Evolutionary conservation across 2,888 invertebrate species (phyloP).

Genomic region (Oligia fasciuncula): DNA sequence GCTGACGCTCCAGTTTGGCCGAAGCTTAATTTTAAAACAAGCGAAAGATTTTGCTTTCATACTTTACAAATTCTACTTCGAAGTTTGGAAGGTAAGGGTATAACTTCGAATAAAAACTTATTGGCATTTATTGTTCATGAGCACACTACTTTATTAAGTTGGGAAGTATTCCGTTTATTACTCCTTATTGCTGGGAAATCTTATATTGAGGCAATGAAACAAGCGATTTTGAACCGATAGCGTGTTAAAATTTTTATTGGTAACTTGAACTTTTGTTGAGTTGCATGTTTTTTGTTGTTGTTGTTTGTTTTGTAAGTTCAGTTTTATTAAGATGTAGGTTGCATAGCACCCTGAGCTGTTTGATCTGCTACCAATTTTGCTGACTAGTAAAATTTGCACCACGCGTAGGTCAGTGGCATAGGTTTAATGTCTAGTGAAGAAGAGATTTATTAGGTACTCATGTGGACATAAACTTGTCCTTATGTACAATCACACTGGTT

Average conservation of each 20-base stretch:
- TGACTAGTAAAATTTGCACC: background rate
- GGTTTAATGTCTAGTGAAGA: background rate
- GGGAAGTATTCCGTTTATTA: slow-evolving; percentile 52
- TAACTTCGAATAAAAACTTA: slow-evolving; percentile 51
- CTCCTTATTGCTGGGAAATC: slow-evolving; percentile 3
- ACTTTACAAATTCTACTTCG: slow-evolving; percentile 23
- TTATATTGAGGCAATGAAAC: slow-evolving; percentile 31
- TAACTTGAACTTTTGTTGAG: background rate
- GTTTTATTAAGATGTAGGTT: background rate
- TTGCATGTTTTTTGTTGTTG: background rate
- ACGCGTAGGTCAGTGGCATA: background rate
- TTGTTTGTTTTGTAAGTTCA: background rate
- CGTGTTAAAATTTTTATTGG: background rate
- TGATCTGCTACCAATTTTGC: background rate
- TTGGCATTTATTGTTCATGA: slow-evolving; percentile 50
- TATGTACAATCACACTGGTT: background rate
- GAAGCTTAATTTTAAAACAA: slow-evolving; percentile 7
- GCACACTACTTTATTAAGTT: slow-evolving; percentile 45
- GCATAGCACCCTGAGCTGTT: background rate
- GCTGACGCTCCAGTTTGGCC: background rate
- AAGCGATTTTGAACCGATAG: slow-evolving; percentile 7
- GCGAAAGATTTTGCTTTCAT: background rate
- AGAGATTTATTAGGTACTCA: background rate
- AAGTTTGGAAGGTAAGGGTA: slow-evolving; percentile 31
- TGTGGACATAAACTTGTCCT: background rate